phyloP scores from a whole-genome alignment of 2,797 vertebrate species.

The Simalia tracyae region DNA sequence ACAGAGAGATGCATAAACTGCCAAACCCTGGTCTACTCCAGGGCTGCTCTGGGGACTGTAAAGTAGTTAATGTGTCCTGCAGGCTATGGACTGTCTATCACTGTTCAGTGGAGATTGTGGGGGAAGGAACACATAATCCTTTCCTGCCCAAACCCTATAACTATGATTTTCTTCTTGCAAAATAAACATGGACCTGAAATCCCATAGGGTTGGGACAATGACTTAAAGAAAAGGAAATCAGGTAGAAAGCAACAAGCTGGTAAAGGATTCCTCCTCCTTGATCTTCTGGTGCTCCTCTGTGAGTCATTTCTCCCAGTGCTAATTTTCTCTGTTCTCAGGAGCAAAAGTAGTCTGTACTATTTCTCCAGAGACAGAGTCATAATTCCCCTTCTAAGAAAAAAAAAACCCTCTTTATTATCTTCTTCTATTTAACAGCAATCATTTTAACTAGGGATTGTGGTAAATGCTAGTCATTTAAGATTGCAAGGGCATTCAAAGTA shows the following conservation, averaged over 20 bases:
- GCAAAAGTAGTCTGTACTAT: background rate
- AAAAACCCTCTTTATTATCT: background rate
- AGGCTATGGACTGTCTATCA: too few species aligned
- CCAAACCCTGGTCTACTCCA: too few species aligned
- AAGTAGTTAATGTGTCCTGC: too few species aligned
- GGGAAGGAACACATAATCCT: background rate
- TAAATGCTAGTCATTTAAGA: conserved; percentile 24
- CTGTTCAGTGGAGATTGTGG: too few species aligned
- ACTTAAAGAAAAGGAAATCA: background rate
- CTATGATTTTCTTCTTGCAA: background rate
- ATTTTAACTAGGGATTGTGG: conserved; percentile 4
- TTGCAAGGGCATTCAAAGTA: conserved; percentile 8
- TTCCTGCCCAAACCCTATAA: background rate
- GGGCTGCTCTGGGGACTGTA: too few species aligned
- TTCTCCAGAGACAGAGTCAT: background rate
- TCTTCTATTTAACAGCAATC: conserved; percentile 24
- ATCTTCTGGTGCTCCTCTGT: background rate
- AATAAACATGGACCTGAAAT: background rate
- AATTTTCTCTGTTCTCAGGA: background rate
- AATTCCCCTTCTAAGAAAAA: background rate
- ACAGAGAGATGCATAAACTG: too few species aligned
- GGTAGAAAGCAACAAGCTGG: background rate
- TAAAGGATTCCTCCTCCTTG: too few species aligned
- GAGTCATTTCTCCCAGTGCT: background rate
- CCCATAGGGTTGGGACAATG: background rate